Conservation (phyloP, 2,797 vertebrate genomes). For the Lepilemur septentrionalis region DNA sequence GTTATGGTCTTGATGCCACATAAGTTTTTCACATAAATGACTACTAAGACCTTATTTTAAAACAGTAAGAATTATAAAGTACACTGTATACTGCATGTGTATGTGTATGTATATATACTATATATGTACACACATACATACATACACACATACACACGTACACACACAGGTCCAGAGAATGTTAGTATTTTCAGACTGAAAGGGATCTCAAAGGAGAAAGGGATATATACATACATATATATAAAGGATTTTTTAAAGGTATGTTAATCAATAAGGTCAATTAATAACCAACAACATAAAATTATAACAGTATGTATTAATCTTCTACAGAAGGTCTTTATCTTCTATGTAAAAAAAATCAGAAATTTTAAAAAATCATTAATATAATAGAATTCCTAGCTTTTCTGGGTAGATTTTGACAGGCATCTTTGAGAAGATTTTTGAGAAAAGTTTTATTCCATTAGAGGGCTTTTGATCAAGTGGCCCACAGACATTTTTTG, state of each 20-base stretch:
- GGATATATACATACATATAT: neutral
- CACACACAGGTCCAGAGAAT: neutral
- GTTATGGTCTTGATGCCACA: neutral
- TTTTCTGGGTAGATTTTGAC: neutral
- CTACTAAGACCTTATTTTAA: neutral
- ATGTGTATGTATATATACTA: neutral
- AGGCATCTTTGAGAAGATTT: neutral
- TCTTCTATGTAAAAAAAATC: neutral
- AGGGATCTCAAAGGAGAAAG: neutral
- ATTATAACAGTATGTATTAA: neutral
- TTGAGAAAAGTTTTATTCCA: neutral
- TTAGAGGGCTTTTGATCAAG: neutral
- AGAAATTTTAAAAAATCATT: neutral
- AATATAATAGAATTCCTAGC: neutral
- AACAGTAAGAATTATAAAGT: neutral
- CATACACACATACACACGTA: neutral
- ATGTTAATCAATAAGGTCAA: neutral
- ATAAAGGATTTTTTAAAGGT: neutral
- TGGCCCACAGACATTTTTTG: neutral
- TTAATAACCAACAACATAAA: conserved; percentile 15
- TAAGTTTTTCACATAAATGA: conserved; percentile 4
- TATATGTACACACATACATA: too few species aligned
- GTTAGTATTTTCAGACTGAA: neutral
- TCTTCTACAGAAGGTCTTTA: neutral
- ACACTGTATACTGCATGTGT: neutral